These are phyloP conservation scores for Macrotus californicus DNA, from an alignment of 2,113 vertebrate species.

Conservation along the genomic window DNA sequence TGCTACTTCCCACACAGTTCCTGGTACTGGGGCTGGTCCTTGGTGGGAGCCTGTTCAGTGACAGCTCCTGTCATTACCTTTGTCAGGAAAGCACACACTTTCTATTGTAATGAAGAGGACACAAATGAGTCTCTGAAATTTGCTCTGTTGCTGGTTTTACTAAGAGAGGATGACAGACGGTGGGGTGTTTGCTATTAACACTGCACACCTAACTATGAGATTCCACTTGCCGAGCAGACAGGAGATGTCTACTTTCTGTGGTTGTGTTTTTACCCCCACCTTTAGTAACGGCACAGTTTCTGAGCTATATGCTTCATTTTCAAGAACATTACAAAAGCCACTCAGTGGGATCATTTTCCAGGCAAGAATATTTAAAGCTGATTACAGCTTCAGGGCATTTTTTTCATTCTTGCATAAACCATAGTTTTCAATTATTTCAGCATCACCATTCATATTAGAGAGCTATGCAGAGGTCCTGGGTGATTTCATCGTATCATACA, in stretches of 20 bases:
- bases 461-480: background rate
- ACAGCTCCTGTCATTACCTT: background rate
- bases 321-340: slow-evolving; percentile 16
- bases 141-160: slow-evolving; percentile 10
- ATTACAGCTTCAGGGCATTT: background rate
- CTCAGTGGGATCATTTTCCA: background rate
- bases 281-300: background rate
- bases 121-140: background rate
- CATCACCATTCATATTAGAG: background rate
- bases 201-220: background rate
- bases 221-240: background rate
- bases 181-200: background rate
- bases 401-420: slow-evolving; percentile 16
- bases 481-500: background rate
- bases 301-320: slow-evolving; percentile 1
- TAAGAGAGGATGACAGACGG: background rate
- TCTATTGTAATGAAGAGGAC: background rate
- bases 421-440: slow-evolving; percentile 45
- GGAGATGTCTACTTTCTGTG: background rate
- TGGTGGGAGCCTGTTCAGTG: background rate
- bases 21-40: background rate
- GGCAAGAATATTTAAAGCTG: slow-evolving; percentile 39
- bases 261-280: background rate
- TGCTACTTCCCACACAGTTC: background rate
- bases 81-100: background rate